phyloP scores from a whole-genome alignment of 2,797 vertebrate genomes.

The Periophthalmus magnuspinnatus region DNA sequence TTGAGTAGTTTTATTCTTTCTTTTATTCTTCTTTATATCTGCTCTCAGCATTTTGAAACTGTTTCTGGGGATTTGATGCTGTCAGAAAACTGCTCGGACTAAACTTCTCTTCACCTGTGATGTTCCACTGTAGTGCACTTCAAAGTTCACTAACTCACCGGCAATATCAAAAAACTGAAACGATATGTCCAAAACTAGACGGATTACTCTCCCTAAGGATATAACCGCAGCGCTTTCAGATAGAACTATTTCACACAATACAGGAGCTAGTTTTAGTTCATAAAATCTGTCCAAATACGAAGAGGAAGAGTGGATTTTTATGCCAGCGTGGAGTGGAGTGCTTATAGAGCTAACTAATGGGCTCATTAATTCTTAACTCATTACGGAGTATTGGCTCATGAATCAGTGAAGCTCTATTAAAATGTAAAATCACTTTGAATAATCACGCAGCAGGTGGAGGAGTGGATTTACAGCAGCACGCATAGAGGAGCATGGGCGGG shows the following conservation, averaged over 20 bases:
- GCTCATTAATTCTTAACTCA: slow-evolving; percentile 8
- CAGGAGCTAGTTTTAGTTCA: background rate
- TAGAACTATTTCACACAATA: background rate
- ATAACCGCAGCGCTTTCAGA: background rate
- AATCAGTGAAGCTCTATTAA: slow-evolving; percentile 14
- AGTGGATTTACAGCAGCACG: background rate
- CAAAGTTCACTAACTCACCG: slow-evolving; percentile 11
- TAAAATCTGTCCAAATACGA: slow-evolving; percentile 1
- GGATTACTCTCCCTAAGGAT: slow-evolving; percentile 14
- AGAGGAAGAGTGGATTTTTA: background rate
- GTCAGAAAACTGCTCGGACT: slow-evolving; percentile 15
- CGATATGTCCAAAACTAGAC: slow-evolving; percentile 30
- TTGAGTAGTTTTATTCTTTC: background rate
- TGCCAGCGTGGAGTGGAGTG: slow-evolving; percentile 2
- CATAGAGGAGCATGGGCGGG: background rate
- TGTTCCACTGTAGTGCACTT: slow-evolving; percentile 24
- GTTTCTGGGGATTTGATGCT: slow-evolving; percentile 22
- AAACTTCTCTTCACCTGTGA: slow-evolving; percentile 19
- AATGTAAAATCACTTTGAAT: slow-evolving; percentile 15
- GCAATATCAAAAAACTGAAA: slow-evolving; percentile 24
- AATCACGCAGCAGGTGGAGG: background rate
- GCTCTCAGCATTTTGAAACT: background rate
- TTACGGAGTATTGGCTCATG: slow-evolving; percentile 4
- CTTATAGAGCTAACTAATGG: slow-evolving; percentile 9
- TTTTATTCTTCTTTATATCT: slow-evolving; percentile 4